These are phyloP conservation scores for Nymphalis c-album DNA, from an alignment of 2,888 invertebrate species.

Conservation along the genomic window DNA sequence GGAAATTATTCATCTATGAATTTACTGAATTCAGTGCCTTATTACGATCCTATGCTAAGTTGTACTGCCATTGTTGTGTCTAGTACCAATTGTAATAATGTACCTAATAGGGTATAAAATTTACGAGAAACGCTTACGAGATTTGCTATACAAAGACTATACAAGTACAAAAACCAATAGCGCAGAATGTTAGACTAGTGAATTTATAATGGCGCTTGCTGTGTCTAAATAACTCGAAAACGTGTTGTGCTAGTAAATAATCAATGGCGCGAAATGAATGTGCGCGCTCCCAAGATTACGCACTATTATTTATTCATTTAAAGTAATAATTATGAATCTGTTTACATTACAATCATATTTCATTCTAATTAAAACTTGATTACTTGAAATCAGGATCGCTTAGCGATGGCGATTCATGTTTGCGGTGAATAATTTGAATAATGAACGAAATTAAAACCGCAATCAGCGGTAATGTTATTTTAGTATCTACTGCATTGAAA, in stretches of 20 bases:
- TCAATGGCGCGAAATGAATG: not conserved
- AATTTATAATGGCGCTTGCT: not conserved
- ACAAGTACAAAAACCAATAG: conserved; percentile 4
- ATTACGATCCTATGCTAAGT: not conserved
- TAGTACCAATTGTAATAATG: not conserved
- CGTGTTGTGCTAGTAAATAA: not conserved
- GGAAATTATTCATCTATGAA: conserved; percentile 22
- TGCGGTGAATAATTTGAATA: too few relatives aligned
- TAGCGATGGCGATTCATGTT: too few relatives aligned
- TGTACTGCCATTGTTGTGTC: not conserved
- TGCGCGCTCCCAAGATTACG: not conserved
- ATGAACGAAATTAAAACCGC: too few relatives aligned
- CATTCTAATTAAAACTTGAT: not conserved
- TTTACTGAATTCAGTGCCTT: conserved; percentile 21
- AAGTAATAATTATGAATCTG: not conserved
- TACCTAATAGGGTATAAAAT: not conserved
- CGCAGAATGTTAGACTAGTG: not conserved
- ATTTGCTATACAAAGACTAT: not conserved
- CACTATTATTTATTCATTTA: not conserved
- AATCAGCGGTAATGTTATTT: too few relatives aligned
- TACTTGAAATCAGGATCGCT: too few relatives aligned
- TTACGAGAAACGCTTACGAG: not conserved
- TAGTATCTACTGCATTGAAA: not conserved
- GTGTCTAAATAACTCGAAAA: conserved; percentile 4
- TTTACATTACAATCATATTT: not conserved